Conservation (phyloP, 2,797 vertebrate species). For the Xenops minutus region DNA sequence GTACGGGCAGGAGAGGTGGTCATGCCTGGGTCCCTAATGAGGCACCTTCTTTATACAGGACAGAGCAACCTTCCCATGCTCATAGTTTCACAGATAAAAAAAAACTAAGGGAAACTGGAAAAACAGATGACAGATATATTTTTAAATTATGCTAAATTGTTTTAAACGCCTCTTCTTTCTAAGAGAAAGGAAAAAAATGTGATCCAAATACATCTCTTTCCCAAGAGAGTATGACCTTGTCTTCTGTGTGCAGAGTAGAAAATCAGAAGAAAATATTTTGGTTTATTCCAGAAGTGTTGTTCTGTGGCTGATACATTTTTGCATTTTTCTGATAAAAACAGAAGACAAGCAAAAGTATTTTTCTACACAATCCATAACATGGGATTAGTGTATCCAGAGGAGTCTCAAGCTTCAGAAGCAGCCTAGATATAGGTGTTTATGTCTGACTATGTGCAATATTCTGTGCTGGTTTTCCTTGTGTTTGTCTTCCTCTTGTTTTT, state of each 20-base stretch:
- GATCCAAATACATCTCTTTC: neutral
- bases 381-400: neutral
- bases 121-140: conserved; percentile 25
- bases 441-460: neutral
- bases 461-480: neutral
- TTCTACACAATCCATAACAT: neutral
- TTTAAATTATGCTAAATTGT: neutral
- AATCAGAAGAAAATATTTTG: neutral
- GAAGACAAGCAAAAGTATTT: neutral
- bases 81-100: conserved; percentile 11
- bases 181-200: conserved; percentile 27
- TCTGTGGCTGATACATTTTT: neutral
- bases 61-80: neutral
- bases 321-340: neutral
- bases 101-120: neutral
- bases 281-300: neutral
- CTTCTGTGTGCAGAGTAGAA: neutral
- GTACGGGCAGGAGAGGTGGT: neutral
- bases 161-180: conserved; percentile 40
- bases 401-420: neutral
- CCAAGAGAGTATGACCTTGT: neutral
- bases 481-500: neutral
- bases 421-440: rapidly evolving
- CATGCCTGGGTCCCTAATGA: rapidly evolving
- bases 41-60: neutral